A percentile compares a stretch with the other conserved stretches of the same genome.
These are phyloP conservation scores for Dione juno DNA, from an alignment of 2,888 invertebrate species.

Conservation along the genomic window DNA sequence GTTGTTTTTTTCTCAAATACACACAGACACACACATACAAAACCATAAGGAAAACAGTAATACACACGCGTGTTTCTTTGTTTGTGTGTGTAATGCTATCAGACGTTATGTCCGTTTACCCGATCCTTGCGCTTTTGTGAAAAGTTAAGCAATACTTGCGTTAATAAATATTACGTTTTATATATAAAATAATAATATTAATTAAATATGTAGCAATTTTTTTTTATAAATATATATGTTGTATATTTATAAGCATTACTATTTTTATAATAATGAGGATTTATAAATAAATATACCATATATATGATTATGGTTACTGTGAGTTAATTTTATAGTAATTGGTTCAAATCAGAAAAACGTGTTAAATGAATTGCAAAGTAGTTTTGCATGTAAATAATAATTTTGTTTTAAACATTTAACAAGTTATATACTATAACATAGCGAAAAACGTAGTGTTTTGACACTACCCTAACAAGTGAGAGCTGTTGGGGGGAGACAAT, in stretches of 20 bases:
- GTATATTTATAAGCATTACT: background rate
- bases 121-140: constrained; percentile 35
- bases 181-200: constrained; percentile 2
- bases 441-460: too few relatives aligned
- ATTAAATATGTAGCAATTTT: background rate
- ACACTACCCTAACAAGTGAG: too few relatives aligned
- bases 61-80: constrained; percentile 33
- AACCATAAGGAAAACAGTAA: constrained; percentile 46
- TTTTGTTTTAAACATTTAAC: too few relatives aligned
- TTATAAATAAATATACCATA: too few relatives aligned
- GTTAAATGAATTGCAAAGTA: too few relatives aligned
- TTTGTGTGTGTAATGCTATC: constrained; percentile 41
- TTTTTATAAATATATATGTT: background rate
- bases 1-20: constrained; percentile 1
- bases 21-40: constrained; percentile 42
- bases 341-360: too few relatives aligned
- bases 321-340: too few relatives aligned
- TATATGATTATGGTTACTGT: too few relatives aligned
- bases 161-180: constrained; percentile 23
- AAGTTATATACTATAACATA: too few relatives aligned
- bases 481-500: too few relatives aligned
- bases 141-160: constrained; percentile 33
- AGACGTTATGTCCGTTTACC: constrained; percentile 34
- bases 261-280: background rate
- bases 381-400: too few relatives aligned